A percentile compares a stretch with the other conserved stretches of the same genome.
Conservation (phyloP, 2,888 invertebrate species). For the Eupithecia pulchellata region DNA sequence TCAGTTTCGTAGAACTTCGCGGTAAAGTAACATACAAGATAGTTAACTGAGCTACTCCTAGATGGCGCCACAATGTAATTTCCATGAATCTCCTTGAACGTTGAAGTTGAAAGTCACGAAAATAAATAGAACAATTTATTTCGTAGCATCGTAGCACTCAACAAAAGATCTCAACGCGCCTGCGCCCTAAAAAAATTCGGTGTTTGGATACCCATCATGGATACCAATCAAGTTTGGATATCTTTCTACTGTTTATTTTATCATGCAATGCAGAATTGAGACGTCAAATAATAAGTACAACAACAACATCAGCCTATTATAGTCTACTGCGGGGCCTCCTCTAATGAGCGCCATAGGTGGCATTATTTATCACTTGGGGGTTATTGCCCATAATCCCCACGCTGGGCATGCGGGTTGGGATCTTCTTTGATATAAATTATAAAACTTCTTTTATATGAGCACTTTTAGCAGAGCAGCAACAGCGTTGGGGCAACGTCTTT, state of each 20-base stretch:
- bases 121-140: neutral
- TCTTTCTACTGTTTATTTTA: too few species aligned
- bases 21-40: neutral
- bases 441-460: neutral
- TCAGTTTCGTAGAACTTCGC: neutral
- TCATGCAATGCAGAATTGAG: too few species aligned
- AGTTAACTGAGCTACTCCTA: constrained; percentile 14
- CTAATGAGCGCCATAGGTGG: too few species aligned
- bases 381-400: too few species aligned
- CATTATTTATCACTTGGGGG: too few species aligned
- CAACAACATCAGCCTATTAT: too few species aligned
- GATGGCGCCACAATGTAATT: constrained; percentile 17
- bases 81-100: neutral
- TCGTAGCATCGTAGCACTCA: constrained; percentile 13
- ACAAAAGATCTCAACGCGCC: constrained; percentile 12
- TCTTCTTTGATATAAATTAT: too few species aligned
- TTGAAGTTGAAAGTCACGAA: neutral
- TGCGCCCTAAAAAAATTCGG: neutral
- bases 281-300: too few species aligned
- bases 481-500: neutral
- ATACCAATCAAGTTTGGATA: too few species aligned
- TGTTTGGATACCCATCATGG: neutral
- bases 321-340: too few species aligned
- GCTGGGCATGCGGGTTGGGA: too few species aligned
- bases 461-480: constrained; percentile 17